Percentiles rank a stretch among this genome's conserved stretches.
Conservation (phyloP, 2,888 invertebrate species). For the Nymphalis c-album region DNA sequence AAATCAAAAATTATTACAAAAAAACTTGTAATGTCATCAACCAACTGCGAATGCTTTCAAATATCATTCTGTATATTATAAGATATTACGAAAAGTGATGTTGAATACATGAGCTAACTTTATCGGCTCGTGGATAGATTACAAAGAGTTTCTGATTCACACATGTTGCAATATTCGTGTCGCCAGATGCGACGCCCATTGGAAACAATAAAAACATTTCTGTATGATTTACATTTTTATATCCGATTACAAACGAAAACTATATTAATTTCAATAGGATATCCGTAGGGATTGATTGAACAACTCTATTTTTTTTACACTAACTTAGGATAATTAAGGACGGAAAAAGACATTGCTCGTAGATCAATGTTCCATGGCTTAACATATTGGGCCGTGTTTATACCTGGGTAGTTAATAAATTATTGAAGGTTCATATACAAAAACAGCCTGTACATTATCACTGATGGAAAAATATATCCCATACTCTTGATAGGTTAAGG, state of each 20-base stretch:
- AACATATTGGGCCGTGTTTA: too few species aligned
- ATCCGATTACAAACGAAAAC: not conserved
- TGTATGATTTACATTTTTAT: constrained; percentile 39
- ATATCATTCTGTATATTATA: not conserved
- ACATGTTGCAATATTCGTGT: constrained; percentile 55
- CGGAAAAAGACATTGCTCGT: too few species aligned
- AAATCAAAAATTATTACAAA: not conserved
- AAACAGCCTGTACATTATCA: too few species aligned
- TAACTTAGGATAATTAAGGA: too few species aligned
- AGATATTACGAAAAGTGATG: constrained; percentile 41
- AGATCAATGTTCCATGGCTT: too few species aligned
- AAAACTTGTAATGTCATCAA: not conserved
- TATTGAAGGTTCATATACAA: too few species aligned
- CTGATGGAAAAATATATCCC: too few species aligned
- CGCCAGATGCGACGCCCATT: constrained; percentile 46
- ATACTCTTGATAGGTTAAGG: too few species aligned
- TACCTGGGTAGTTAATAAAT: too few species aligned
- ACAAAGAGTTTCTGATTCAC: constrained; percentile 46
- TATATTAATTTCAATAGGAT: too few species aligned
- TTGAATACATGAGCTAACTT: constrained; percentile 60
- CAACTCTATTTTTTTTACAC: too few species aligned
- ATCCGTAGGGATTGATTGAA: too few species aligned
- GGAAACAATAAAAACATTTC: constrained; percentile 42
- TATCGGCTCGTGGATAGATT: constrained; percentile 45
- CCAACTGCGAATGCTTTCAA: not conserved